A percentile compares a stretch with the other conserved stretches of the same genome.
Evolutionary conservation across 2,797 vertebrate species (phyloP).

Genomic region (Hozukius guyotensis): DNA sequence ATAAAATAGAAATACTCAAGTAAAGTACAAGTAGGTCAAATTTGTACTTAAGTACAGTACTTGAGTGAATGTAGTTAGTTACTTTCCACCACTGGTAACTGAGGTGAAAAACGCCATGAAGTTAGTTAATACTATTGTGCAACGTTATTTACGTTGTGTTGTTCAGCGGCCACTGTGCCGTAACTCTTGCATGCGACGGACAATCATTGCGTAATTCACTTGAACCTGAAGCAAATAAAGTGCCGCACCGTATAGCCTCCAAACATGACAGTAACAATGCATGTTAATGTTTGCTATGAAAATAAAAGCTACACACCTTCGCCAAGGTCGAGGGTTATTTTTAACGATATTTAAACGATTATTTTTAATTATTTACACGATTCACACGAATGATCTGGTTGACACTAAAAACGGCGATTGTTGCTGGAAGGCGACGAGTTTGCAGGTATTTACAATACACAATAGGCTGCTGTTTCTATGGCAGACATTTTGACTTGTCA

Average conservation of each 20-base stretch:
- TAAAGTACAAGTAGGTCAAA: neutral
- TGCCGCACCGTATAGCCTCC: neutral
- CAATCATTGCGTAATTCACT: neutral
- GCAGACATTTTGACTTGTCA: too few species aligned
- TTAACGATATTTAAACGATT: too few species aligned
- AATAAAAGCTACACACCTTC: neutral
- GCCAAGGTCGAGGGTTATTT: too few species aligned
- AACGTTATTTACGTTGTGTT: neutral
- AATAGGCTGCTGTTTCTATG: too few species aligned
- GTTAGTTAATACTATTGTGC: neutral
- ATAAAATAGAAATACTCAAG: neutral
- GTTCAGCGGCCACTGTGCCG: neutral
- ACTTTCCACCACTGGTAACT: neutral
- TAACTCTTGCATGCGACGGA: neutral
- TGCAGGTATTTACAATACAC: too few species aligned
- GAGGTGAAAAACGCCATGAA: neutral
- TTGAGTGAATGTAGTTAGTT: neutral
- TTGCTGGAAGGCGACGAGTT: too few species aligned
- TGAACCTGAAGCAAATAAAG: neutral
- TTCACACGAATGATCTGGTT: too few species aligned
- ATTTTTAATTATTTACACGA: too few species aligned
- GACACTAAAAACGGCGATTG: too few species aligned
- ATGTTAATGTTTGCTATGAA: accelerated
- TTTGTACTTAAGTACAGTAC: neutral
- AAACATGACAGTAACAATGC: neutral